These are phyloP conservation scores for Drosophila navojoa DNA, from an alignment of 1,140 invertebrate genomes.

Conservation along the genomic window DNA sequence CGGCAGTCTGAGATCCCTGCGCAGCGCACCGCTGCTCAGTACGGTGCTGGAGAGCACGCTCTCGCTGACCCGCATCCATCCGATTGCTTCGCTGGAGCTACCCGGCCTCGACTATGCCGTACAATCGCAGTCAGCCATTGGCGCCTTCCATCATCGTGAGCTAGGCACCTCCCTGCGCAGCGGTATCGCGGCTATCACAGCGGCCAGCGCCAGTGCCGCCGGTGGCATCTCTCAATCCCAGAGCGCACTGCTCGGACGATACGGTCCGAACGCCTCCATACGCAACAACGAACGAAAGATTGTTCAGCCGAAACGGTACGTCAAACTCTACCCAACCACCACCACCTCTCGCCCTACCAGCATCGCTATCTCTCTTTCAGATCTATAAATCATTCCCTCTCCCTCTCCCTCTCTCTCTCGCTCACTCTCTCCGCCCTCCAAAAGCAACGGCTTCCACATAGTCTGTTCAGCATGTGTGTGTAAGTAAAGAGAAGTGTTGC, in stretches of 20 bases:
- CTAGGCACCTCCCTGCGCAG: slow-evolving; percentile 77
- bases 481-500: no score
- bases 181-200: slow-evolving; percentile 71
- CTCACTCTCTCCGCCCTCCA: no score
- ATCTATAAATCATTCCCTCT: no score
- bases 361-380: no score
- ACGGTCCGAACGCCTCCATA: slow-evolving; percentile 73
- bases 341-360: neutral
- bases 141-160: slow-evolving; percentile 69
- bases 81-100: slow-evolving; percentile 82
- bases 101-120: slow-evolving; percentile 81
- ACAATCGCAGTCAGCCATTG: slow-evolving; percentile 73
- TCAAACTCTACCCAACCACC: slow-evolving; percentile 15
- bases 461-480: no score
- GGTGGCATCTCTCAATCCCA: slow-evolving; percentile 70
- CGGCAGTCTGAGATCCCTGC: slow-evolving; percentile 83
- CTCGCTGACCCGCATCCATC: slow-evolving; percentile 82
- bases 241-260: slow-evolving; percentile 66
- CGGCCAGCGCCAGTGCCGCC: slow-evolving; percentile 64
- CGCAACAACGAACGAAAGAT: slow-evolving; percentile 75
- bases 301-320: slow-evolving; percentile 81
- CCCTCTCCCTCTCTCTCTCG: no score
- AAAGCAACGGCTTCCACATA: no score
- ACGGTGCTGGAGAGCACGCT: slow-evolving; percentile 82
- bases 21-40: slow-evolving; percentile 80